phyloP scores from a whole-genome alignment of 2,113 vertebrate species.

The Leuciscus idus region DNA sequence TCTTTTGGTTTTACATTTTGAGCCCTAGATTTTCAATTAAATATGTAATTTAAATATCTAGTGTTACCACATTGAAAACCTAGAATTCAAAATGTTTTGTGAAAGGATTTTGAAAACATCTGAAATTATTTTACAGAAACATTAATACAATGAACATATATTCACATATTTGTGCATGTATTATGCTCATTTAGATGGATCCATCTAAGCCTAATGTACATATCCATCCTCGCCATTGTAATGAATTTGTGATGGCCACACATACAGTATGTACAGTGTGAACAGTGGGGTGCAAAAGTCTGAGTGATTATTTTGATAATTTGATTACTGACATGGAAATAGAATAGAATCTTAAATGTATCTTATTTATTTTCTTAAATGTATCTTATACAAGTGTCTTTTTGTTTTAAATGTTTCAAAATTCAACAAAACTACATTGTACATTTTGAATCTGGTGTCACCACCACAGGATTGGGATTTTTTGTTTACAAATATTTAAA shows the following conservation, averaged over 20 bases:
- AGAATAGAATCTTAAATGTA: not conserved
- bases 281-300: no score
- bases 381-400: no score
- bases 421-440: no score
- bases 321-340: not conserved
- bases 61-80: no score
- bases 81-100: not conserved
- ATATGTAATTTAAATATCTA: no score
- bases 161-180: no score
- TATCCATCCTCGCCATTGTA: not conserved
- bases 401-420: no score
- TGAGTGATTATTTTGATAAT: not conserved
- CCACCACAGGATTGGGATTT: not conserved
- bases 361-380: no score
- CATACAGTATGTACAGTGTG: not conserved
- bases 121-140: not conserved
- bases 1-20: no score
- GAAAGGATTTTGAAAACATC: not conserved
- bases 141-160: not conserved
- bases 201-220: not conserved
- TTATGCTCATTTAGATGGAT: not conserved
- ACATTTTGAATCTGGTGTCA: no score
- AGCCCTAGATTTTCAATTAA: no score
- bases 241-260: not conserved
- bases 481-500: no score